Evolutionary conservation across 2,797 vertebrate species (phyloP).

Genomic region (Schizothorax lantsangensis): DNA sequence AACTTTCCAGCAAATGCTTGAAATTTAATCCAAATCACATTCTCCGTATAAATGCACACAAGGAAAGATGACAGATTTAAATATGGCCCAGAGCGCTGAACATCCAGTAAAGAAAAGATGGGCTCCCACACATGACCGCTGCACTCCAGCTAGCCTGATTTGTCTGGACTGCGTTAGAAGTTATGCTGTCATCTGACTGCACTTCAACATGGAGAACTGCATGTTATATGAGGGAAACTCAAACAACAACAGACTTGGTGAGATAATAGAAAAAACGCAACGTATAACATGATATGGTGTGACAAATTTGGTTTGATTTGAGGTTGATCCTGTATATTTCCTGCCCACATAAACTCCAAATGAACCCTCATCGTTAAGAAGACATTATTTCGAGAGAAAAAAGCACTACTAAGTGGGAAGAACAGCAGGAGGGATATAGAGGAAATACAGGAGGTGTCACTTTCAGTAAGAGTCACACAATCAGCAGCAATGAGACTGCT

Average conservation of each 20-base stretch:
- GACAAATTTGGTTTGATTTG: conserved; percentile 5
- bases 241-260: background rate
- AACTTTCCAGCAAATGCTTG: conserved; percentile 80
- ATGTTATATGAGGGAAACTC: background rate
- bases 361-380: conserved; percentile 43
- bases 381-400: conserved; percentile 46
- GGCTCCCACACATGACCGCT: conserved; percentile 50
- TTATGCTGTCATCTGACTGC: conserved; percentile 35
- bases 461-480: conserved; percentile 82
- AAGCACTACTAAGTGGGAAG: conserved; percentile 70
- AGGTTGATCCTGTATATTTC: conserved; percentile 2
- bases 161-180: conserved; percentile 24
- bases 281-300: background rate
- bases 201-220: conserved; percentile 25
- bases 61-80: conserved; percentile 72
- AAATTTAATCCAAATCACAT: conserved; percentile 79
- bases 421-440: conserved; percentile 78
- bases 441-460: conserved; percentile 83
- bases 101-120: conserved; percentile 59
- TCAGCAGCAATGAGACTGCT: conserved; percentile 74
- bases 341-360: conserved; percentile 36
- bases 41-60: conserved; percentile 69
- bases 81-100: conserved; percentile 64
- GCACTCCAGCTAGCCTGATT: conserved; percentile 28
- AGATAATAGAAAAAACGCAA: conserved; percentile 16